These are phyloP conservation scores for Lamellibrachia columna DNA, from an alignment of 2,888 invertebrate species.

Conservation along the genomic window DNA sequence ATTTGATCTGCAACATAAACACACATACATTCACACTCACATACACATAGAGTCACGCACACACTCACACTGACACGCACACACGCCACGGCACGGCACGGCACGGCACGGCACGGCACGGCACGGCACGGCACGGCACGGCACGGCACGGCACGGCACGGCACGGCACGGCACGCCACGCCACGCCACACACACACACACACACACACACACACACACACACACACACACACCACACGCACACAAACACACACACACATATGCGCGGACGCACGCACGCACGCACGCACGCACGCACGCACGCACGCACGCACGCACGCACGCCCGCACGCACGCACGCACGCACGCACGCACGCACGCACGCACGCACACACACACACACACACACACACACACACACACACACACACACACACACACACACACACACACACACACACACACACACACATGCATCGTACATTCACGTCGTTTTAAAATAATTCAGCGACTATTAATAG, in stretches of 20 bases:
- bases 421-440: not conserved
- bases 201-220: too few relatives aligned
- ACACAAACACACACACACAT: not conserved
- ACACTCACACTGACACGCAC: not conserved
- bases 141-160: too few relatives aligned
- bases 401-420: conserved; percentile 7
- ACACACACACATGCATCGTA: not conserved
- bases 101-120: too few relatives aligned
- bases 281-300: not conserved
- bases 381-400: not conserved
- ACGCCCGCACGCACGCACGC: not conserved
- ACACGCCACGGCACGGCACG: not conserved
- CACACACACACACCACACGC: too few relatives aligned
- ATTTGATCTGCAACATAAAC: too few relatives aligned
- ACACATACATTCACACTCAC: too few relatives aligned
- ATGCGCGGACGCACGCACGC: not conserved
- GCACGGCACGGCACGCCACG: too few relatives aligned
- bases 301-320: not conserved
- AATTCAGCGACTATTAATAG: not conserved
- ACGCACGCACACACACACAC: not conserved
- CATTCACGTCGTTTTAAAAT: not conserved
- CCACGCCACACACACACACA: too few relatives aligned
- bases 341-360: not conserved
- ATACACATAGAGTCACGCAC: too few relatives aligned
- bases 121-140: too few relatives aligned